phyloP scores from a whole-genome alignment of 2,797 vertebrate genomes.

The Tarsius wallacei region DNA sequence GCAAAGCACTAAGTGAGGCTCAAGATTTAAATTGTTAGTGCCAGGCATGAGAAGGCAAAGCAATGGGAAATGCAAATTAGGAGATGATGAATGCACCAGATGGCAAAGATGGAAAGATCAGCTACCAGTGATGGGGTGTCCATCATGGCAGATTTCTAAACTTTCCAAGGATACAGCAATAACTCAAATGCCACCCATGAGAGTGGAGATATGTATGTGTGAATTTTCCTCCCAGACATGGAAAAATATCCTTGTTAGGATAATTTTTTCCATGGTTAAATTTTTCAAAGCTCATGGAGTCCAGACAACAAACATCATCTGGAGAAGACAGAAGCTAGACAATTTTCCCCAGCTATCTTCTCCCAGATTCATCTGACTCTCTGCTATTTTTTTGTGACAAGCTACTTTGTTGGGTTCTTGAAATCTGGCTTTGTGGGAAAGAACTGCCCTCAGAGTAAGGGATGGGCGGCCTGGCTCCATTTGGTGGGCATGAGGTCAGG shows the following conservation, averaged over 20 bases:
- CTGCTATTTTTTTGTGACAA: not conserved
- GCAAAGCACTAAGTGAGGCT: not conserved
- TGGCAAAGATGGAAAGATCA: not conserved
- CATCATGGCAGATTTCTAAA: not conserved
- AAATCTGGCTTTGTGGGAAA: not conserved
- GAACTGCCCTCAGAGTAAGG: not conserved
- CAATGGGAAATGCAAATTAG: not conserved
- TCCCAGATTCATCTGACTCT: not conserved
- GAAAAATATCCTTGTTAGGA: not conserved
- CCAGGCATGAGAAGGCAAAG: not conserved
- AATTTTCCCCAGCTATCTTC: not conserved
- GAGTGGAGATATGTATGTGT: rapidly evolving
- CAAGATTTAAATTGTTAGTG: not conserved
- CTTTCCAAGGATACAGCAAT: not conserved
- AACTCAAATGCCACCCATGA: not conserved
- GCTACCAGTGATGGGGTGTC: not conserved
- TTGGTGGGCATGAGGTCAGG: not conserved
- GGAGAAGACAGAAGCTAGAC: not conserved
- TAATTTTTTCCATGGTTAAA: not conserved
- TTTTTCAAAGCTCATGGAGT: not conserved
- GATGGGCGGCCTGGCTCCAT: not conserved
- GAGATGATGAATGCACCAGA: not conserved
- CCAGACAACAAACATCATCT: not conserved
- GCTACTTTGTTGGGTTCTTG: not conserved
- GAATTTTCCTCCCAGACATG: not conserved